Conservation (phyloP, 1,140 invertebrate genomes). For the Orius insidiosus region DNA sequence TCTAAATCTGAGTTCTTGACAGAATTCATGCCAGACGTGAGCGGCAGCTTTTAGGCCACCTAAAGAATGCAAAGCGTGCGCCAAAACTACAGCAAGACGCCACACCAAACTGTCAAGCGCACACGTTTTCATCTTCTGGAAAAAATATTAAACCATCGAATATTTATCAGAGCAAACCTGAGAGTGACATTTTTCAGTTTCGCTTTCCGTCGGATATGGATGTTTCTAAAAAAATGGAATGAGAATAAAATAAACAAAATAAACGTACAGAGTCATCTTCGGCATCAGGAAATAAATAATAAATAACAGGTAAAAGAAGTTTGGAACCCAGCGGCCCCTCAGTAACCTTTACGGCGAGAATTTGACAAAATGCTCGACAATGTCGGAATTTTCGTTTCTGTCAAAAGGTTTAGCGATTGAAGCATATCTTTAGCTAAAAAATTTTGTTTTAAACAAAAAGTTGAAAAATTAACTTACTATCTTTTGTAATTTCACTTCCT, state of each 20-base stretch:
- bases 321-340: conserved; percentile 59
- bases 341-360: conserved; percentile 20
- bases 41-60: conserved; percentile 65
- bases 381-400: conserved; percentile 36
- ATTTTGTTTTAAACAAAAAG: too few species aligned
- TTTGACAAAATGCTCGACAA: conserved; percentile 26
- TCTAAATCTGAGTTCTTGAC: conserved; percentile 71
- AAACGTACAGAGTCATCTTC: conserved; percentile 39
- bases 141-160: conserved; percentile 5
- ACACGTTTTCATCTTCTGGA: conserved; percentile 50
- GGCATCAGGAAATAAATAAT: conserved; percentile 81
- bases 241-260: conserved; percentile 4
- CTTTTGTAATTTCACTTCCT: conserved; percentile 28
- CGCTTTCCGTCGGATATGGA: conserved; percentile 22
- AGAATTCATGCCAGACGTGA: conserved; percentile 84
- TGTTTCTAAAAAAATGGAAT: conserved; percentile 24
- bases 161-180: conserved; percentile 2
- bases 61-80: conserved; percentile 55
- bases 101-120: conserved; percentile 61
- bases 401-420: conserved; percentile 32
- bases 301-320: conserved; percentile 55
- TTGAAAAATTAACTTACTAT: not conserved
- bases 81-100: conserved; percentile 62
- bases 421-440: conserved; percentile 6
- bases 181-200: conserved; percentile 7